phyloP scores from a whole-genome alignment of 2,888 invertebrate species.

The Drosophila merina region DNA sequence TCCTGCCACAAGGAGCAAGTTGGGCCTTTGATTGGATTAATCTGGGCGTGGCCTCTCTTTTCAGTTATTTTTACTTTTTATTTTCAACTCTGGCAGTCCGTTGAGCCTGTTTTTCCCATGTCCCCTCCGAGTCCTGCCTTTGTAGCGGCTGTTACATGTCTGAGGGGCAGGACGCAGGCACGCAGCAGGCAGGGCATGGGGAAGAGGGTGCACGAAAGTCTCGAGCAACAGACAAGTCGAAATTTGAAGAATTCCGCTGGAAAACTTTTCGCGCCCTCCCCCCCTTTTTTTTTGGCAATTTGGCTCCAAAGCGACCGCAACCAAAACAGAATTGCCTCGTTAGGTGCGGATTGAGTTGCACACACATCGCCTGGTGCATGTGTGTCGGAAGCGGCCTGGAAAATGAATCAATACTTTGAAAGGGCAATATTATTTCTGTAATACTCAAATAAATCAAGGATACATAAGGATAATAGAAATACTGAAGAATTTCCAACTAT shows the following conservation, averaged over 20 bases:
- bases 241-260: constrained; percentile 27
- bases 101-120: not conserved
- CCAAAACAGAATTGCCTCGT: constrained; percentile 36
- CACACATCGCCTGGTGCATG: constrained; percentile 7
- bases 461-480: not conserved
- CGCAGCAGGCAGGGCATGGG: not conserved
- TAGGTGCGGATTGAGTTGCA: constrained; percentile 32
- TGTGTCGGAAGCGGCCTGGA: constrained; percentile 17
- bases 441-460: not conserved
- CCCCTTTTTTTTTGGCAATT: constrained; percentile 7
- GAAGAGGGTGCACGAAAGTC: not conserved
- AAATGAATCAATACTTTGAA: constrained; percentile 21
- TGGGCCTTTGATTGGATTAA: constrained; percentile 32
- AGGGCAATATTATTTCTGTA: not conserved
- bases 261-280: constrained; percentile 12
- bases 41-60: constrained; percentile 38
- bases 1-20: constrained; percentile 15
- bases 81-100: not conserved
- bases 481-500: no score
- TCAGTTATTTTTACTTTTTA: constrained; percentile 5
- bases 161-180: not conserved
- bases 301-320: constrained; percentile 34
- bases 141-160: constrained; percentile 18
- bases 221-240: constrained; percentile 27
- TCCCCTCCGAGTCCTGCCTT: not conserved